phyloP scores from a whole-genome alignment of 2,797 vertebrate species.

The Microctenopoma stevenorrisi region DNA sequence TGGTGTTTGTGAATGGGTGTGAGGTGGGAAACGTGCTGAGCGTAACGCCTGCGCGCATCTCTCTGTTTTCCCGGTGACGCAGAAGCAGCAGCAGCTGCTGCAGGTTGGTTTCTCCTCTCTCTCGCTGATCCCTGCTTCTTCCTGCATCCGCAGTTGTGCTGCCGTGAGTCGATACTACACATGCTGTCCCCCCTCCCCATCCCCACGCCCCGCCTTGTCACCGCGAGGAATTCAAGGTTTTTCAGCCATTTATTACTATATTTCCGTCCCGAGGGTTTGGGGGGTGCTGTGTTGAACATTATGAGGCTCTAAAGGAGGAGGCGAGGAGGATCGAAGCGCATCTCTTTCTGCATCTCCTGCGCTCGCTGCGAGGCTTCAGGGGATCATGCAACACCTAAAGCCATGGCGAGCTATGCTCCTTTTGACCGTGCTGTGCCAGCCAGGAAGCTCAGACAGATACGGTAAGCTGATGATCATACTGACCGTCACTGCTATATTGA shows the following conservation, averaged over 20 bases:
- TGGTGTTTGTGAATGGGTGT: slow-evolving; percentile 35
- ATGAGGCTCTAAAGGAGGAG: slow-evolving; percentile 62
- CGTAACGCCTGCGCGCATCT: neutral
- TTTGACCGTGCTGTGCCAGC: slow-evolving; percentile 58
- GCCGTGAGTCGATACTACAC: slow-evolving; percentile 42
- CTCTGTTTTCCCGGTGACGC: slow-evolving; percentile 45
- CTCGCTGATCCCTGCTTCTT: neutral
- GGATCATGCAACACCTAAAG: slow-evolving; percentile 73
- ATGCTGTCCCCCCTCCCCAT: neutral
- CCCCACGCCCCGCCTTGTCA: slow-evolving; percentile 49
- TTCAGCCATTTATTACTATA: slow-evolving; percentile 14
- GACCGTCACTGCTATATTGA: neutral
- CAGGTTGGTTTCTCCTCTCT: slow-evolving; percentile 21
- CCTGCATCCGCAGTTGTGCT: slow-evolving; percentile 46
- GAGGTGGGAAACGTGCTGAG: neutral
- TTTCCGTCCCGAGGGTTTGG: slow-evolving; percentile 35
- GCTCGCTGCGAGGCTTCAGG: slow-evolving; percentile 38
- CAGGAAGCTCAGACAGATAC: slow-evolving; percentile 73
- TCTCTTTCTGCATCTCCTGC: slow-evolving; percentile 37
- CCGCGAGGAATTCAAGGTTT: slow-evolving; percentile 25
- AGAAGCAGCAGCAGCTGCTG: slow-evolving; percentile 10
- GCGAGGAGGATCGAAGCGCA: neutral
- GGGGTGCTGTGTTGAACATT: slow-evolving; percentile 22
- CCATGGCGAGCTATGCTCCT: slow-evolving; percentile 74
- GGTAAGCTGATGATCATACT: slow-evolving; percentile 60